Evolutionary conservation across 2,113 vertebrate genomes (phyloP).

Genomic region (Tichodroma muraria): DNA sequence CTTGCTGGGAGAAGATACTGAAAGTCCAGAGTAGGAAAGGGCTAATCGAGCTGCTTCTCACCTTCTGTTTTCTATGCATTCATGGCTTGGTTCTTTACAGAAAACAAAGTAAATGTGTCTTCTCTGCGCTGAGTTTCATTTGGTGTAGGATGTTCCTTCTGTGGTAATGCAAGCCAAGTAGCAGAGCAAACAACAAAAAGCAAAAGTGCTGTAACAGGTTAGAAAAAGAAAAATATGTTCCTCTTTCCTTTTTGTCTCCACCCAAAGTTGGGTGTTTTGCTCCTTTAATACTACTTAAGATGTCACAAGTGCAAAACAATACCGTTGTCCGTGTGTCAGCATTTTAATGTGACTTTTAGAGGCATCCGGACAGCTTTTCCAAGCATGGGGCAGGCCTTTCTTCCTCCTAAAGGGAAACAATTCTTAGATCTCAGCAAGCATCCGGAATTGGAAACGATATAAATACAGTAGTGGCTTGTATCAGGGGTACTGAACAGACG

Average conservation of each 20-base stretch:
- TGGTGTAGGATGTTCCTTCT: neutral
- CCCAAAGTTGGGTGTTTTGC: neutral
- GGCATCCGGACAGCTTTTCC: neutral
- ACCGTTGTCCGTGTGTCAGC: accelerated
- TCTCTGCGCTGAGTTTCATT: neutral
- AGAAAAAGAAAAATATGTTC: neutral
- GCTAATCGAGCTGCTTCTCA: neutral
- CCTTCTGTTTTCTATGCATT: neutral
- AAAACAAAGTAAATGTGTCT: neutral
- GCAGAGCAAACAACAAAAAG: neutral
- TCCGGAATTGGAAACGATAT: neutral
- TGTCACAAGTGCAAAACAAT: neutral
- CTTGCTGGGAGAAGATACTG: neutral
- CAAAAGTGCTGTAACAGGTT: neutral
- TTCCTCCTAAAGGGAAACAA: neutral
- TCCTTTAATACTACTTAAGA: neutral
- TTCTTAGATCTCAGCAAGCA: neutral
- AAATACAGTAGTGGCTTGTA: neutral
- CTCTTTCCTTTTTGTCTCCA: neutral
- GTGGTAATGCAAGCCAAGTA: neutral
- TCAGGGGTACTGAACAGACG: neutral
- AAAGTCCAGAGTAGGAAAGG: neutral
- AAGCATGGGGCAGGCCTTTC: neutral
- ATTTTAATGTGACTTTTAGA: neutral
- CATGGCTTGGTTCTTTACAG: neutral